Base-by-base conservation (phyloP, 1,140 invertebrate species). In the Nephila pilipes region DNA sequence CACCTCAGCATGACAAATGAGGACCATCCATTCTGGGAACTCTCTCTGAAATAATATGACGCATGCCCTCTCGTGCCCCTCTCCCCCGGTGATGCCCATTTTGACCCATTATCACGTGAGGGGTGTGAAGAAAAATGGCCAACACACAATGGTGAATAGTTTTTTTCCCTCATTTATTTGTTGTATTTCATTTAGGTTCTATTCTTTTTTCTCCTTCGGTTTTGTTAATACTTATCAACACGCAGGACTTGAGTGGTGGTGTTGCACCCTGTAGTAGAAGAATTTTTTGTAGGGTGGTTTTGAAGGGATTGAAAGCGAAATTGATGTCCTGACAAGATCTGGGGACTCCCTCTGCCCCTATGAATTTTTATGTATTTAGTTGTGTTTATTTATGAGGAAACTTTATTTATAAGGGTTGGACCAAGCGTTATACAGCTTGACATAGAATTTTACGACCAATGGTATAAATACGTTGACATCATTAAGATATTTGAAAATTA, bases 21-120 rank as follows among this genome's bases (percentile, higher is more conserved):
- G 65, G 65, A 2, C 29, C 65, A 75, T 75, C 29, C 65, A 75
- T 75, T 75, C 32, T 29, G 16, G 25, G 16, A 25, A 16, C 2
- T 16, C 25, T 25, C 25, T 18, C 25, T 25, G 65, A 75, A 75
- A 75, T 75, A 75, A 75, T 75, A 75, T 75, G 65, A 75, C 65
- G 65, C 65, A 75, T 75, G 65, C 65, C 16, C 65, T 32, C 25
- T 14, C 25, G 22, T 25, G 10, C 65, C 65, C 65, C 65, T 29
- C 65, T 25, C 65, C 65, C 25, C 57, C 16, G 1, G 57, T 22
- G 20, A n/a, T 65, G n/a, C 60, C 60, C 60, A 65, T 65, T 65
- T 65, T 65, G 60, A 65, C 60, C 60, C 60, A 65, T 65, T 75
- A 75, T 75, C 65, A 75, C 29, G 65, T 75, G 65, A 75, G 65